Base-by-base conservation (phyloP, 2,113 vertebrate genomes). In the Thymallus thymallus region DNA sequence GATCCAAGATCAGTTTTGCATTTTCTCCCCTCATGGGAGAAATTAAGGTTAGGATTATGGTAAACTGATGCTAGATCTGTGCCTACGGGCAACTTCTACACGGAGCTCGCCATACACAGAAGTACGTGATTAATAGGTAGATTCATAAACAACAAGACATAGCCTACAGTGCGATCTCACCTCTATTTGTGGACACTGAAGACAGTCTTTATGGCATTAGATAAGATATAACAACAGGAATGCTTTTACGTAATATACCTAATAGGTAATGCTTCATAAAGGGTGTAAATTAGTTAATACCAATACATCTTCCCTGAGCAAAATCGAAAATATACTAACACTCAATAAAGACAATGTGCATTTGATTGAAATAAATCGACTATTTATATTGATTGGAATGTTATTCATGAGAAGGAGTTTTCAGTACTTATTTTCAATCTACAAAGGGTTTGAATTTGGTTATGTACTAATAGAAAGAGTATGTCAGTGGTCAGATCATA, bases 281-380 rank as follows among this genome's bases (percentile, higher is more conserved):
- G 48, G 48, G 16, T 51, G 48, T 4, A 51, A 14, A 51, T 51
- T 1, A 51, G 48, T 51, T 51, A 3, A 18, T 18, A 16, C 1
- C 48, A 51, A 18, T 48, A 73, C 78, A 68, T 80, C 80, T 2
- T 88, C 89, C 91, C 91, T 91, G 91, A 92, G 90, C 48, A 30
- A 74, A 85, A 16, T 68, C 30, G 60, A 80, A 61, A 80, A 68
- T 67, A 79, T 64, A 75, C 61, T 41, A 46, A 60, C 16, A 60
- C n/a, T 60, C 16, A 60, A 23, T 60, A 2, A 10, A 23, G 56
- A 22, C 56, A 60, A 22, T 22, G 2, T 35, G 1, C 18, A 9
- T 66, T 35, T 35, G 64, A 35, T 32, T 32, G 26, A n/a, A 66
- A 41, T 66, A 16, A 9, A 64, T 66, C 16, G n/a, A 18, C 2